Percentiles rank a stretch among this genome's conserved stretches.
phyloP scores from a whole-genome alignment of 1,140 invertebrate genomes.

The Pachyrhynchus sulphureomaculatus region DNA sequence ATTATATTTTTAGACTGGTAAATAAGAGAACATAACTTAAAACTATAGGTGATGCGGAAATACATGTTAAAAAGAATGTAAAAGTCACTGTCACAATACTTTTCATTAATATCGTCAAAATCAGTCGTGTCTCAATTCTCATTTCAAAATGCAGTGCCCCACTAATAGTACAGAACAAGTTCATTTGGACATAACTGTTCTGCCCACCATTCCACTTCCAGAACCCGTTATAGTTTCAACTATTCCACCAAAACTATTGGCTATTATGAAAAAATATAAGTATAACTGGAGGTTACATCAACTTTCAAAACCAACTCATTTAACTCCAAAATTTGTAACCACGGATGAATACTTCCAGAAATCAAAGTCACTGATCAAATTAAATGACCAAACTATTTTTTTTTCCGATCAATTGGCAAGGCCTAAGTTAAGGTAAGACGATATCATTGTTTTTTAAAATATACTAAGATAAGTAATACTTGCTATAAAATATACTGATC shows the following conservation, averaged over 20 bases:
- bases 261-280: constrained; percentile 32
- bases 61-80: not conserved
- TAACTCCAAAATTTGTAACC: constrained; percentile 14
- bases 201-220: constrained; percentile 1
- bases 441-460: no score
- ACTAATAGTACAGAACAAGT: constrained; percentile 5
- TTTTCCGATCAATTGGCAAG: constrained; percentile 30
- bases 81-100: constrained; percentile 3
- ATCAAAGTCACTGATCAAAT: not conserved
- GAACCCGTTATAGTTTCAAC: not conserved
- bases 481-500: no score
- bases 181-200: constrained; percentile 12
- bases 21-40: no score
- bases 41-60: no score
- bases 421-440: constrained; percentile 20
- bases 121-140: not conserved
- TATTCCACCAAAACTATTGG: constrained; percentile 25
- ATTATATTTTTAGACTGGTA: no score
- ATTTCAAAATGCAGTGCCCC: constrained; percentile 3
- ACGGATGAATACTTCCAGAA: not conserved
- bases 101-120: not conserved
- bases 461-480: no score
- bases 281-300: constrained; percentile 35
- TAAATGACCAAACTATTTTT: constrained; percentile 20
- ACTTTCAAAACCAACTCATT: constrained; percentile 15